A percentile compares a stretch with the other conserved stretches of the same genome.
These are phyloP conservation scores for Propithecus coquereli DNA, from an alignment of 2,113 vertebrate genomes.

Conservation along the genomic window DNA sequence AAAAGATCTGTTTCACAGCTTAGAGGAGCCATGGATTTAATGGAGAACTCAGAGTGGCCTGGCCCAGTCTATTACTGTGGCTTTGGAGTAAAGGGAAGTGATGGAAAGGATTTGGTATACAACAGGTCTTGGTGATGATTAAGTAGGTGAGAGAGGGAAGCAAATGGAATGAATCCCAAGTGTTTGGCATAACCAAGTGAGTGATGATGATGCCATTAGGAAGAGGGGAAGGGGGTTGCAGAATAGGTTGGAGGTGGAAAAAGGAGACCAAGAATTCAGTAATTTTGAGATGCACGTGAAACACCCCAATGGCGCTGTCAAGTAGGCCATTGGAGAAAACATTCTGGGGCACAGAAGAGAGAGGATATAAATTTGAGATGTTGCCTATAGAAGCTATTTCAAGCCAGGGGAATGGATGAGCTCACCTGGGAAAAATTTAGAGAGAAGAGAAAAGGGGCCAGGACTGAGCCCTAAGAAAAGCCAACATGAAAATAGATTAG, in stretches of 20 bases:
- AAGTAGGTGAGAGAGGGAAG: not conserved
- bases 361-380: not conserved
- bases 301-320: not conserved
- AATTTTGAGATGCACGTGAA: not conserved
- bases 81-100: not conserved
- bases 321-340: not conserved
- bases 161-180: not conserved
- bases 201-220: not conserved
- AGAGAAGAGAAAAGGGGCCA: not conserved
- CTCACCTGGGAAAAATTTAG: not conserved
- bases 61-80: not conserved
- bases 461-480: constrained; percentile 6
- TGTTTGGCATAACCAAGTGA: not conserved
- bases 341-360: not conserved
- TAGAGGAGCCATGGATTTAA: not conserved
- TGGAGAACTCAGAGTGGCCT: not conserved
- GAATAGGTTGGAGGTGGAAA: not conserved
- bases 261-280: constrained; percentile 7
- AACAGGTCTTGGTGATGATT: not conserved
- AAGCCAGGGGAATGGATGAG: not conserved
- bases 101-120: not conserved
- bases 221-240: not conserved
- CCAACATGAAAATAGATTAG: not conserved
- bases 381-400: not conserved
- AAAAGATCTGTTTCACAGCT: not conserved